A percentile compares a stretch with the other conserved stretches of the same genome.
Evolutionary conservation across 2,797 vertebrate genomes (phyloP).

Genomic region (Alauda arvensis): DNA sequence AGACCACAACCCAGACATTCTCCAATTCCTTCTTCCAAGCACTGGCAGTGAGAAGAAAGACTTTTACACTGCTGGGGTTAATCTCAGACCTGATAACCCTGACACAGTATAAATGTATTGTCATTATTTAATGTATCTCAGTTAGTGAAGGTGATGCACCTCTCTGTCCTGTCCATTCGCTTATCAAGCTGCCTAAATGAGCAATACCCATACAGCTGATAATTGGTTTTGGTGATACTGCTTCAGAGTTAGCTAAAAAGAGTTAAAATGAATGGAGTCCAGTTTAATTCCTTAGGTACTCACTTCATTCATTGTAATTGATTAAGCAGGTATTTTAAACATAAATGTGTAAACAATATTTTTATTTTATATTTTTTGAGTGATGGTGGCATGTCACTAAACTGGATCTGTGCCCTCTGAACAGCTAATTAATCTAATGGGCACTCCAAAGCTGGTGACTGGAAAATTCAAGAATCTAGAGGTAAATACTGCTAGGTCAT

Average conservation of each 20-base stretch:
- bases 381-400: neutral
- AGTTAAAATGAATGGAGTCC: conserved; percentile 34
- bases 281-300: conserved; percentile 2
- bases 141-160: neutral
- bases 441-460: neutral
- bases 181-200: too few relatives aligned
- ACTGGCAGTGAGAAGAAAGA: too few relatives aligned
- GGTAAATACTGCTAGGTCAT: neutral
- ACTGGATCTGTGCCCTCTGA: neutral
- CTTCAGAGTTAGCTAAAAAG: conserved; percentile 41
- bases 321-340: conserved; percentile 32
- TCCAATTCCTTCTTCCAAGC: too few relatives aligned
- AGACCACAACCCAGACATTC: too few relatives aligned
- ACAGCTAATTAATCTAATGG: conserved; percentile 28
- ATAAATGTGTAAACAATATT: neutral
- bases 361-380: conserved; percentile 29
- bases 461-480: neutral
- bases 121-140: neutral
- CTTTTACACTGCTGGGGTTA: too few relatives aligned
- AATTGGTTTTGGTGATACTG: neutral
- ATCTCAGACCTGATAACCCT: too few relatives aligned
- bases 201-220: neutral
- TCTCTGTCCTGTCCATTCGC: too few relatives aligned
- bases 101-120: too few relatives aligned
- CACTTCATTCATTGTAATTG: conserved; percentile 15